phyloP scores from a whole-genome alignment of 2,113 vertebrate species.

The Ciconia boyciana region DNA sequence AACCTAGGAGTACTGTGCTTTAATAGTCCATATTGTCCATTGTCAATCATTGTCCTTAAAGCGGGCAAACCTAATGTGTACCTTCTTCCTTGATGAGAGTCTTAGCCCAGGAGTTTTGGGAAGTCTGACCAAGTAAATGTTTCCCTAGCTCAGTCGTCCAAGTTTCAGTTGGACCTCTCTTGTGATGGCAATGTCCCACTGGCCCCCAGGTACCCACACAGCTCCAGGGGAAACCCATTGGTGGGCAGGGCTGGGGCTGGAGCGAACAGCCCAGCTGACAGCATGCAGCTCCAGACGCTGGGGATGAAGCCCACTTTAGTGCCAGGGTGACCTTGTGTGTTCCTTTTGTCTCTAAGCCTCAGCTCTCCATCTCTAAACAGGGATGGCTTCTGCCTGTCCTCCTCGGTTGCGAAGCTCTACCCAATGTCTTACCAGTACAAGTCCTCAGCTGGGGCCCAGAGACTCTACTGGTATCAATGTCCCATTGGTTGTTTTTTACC shows the following conservation, averaged over 20 bases:
- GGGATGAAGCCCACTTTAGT: background rate
- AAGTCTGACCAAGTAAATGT: background rate
- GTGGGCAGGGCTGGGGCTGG: background rate
- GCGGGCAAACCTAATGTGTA: background rate
- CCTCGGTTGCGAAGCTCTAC: background rate
- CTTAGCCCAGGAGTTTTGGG: background rate
- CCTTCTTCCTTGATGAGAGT: background rate
- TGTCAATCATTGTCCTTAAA: background rate
- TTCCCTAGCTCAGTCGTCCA: background rate
- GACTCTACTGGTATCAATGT: background rate
- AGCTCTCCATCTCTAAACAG: background rate
- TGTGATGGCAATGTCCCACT: background rate
- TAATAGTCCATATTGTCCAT: background rate
- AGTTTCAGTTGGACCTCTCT: background rate
- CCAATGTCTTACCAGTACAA: too few relatives aligned
- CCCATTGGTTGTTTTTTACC: background rate
- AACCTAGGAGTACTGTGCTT: background rate
- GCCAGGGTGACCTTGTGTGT: background rate
- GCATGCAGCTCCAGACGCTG: accelerated
- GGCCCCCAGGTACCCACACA: background rate
- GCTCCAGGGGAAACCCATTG: background rate
- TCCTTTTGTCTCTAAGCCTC: background rate
- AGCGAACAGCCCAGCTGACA: accelerated
- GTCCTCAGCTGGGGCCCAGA: background rate
- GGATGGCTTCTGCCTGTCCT: background rate